phyloP scores from a whole-genome alignment of 2,888 invertebrate species.

The Meteorus cinctellus region DNA sequence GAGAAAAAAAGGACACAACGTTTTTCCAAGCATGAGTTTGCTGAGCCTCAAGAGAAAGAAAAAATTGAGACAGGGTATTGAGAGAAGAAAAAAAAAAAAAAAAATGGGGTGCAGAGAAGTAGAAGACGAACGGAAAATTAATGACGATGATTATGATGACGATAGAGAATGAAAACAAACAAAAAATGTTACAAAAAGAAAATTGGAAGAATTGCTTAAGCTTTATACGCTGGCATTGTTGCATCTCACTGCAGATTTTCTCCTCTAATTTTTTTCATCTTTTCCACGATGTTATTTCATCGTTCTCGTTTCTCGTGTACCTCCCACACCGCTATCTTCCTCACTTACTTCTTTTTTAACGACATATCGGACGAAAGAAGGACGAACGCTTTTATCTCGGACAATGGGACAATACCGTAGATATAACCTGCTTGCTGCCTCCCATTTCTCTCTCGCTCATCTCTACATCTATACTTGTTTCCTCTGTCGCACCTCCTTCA shows the following conservation, averaged over 20 bases:
- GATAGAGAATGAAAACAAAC: constrained; percentile 2
- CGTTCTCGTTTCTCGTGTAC: not conserved
- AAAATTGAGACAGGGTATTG: constrained; percentile 10
- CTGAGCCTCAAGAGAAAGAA: constrained; percentile 2
- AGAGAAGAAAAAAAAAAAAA: constrained; percentile 14
- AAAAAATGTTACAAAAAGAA: constrained; percentile 9
- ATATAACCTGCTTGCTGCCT: constrained; percentile 48
- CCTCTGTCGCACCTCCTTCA: constrained; percentile 6
- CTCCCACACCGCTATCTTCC: not conserved
- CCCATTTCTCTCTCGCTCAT: constrained; percentile 32
- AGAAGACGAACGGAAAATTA: constrained; percentile 12
- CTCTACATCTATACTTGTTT: constrained; percentile 23
- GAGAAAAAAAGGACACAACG: not conserved
- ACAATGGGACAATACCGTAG: constrained; percentile 57
- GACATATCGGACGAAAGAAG: constrained; percentile 56
- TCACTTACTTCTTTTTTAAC: constrained; percentile 23
- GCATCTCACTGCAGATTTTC: constrained; percentile 35
- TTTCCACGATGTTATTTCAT: constrained; percentile 31
- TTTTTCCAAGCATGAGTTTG: constrained; percentile 10
- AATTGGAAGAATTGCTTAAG: constrained; percentile 25
- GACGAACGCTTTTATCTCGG: constrained; percentile 53
- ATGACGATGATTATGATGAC: constrained; percentile 13
- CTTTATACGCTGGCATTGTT: constrained; percentile 23
- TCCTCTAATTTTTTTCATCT: constrained; percentile 32
- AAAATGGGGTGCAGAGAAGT: not conserved